A percentile compares a stretch with the other conserved stretches of the same genome.
These are phyloP conservation scores for Clarias magur DNA, from an alignment of 2,113 vertebrate genomes.

Conservation along the genomic window DNA sequence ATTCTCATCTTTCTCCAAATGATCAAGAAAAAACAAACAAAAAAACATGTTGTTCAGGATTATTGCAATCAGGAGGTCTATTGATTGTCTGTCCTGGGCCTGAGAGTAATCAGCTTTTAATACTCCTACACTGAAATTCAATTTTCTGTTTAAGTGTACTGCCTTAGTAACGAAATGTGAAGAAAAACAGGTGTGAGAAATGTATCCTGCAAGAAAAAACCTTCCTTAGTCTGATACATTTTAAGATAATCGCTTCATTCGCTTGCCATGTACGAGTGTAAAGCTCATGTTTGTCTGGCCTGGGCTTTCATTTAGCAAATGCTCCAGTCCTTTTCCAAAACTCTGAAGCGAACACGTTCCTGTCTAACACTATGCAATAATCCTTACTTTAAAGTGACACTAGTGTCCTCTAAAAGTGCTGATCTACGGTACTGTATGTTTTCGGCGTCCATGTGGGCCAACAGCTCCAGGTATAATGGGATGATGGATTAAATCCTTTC, in stretches of 20 bases:
- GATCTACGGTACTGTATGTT: background rate
- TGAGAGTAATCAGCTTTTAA: slow-evolving; percentile 13
- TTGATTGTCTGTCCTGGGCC: slow-evolving; percentile 16
- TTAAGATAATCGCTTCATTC: background rate
- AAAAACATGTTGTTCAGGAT: background rate
- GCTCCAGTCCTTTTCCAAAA: background rate
- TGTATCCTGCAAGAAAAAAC: background rate
- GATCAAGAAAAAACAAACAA: background rate
- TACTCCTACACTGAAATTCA: background rate
- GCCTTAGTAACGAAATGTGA: background rate
- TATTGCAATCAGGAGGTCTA: slow-evolving; percentile 13
- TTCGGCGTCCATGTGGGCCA: background rate
- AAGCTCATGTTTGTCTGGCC: background rate
- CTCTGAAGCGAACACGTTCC: background rate
- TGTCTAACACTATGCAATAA: background rate
- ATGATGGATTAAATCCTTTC: slow-evolving; percentile 21
- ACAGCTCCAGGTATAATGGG: background rate
- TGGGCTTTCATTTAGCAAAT: background rate
- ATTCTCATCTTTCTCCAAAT: background rate
- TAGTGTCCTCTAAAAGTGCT: slow-evolving; percentile 16
- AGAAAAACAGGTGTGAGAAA: background rate
- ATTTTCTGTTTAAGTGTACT: background rate
- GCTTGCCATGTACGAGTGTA: background rate
- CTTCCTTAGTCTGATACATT: background rate
- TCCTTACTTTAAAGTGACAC: background rate